A percentile compares a stretch with the other conserved stretches of the same genome.
Conservation (phyloP, 2,888 invertebrate genomes). For the Tubulanus polymorphus region DNA sequence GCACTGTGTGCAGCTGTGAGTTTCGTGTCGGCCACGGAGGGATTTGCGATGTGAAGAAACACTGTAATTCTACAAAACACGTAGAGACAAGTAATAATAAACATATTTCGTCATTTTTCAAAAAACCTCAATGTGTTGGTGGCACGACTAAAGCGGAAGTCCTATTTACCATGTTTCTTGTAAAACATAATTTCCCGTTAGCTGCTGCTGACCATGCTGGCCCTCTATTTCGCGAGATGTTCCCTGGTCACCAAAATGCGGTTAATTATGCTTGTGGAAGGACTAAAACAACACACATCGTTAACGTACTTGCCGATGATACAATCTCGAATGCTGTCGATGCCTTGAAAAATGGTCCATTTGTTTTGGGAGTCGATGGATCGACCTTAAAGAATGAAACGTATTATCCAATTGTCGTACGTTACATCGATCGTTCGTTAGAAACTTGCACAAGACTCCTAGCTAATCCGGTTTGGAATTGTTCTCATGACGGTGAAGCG, state of each 20-base stretch:
- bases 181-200: too few relatives aligned
- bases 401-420: constrained; percentile 10
- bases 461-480: constrained; percentile 6
- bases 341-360: neutral
- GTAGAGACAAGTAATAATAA: too few relatives aligned
- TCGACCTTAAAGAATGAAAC: constrained; percentile 6
- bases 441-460: constrained; percentile 5
- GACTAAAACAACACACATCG: neutral
- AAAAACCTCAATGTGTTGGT: too few relatives aligned
- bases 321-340: neutral
- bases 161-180: too few relatives aligned
- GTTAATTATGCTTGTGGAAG: neutral
- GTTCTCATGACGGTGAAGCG: neutral
- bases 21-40: too few relatives aligned
- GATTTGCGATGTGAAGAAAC: too few relatives aligned
- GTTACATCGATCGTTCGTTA: neutral
- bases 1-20: too few relatives aligned
- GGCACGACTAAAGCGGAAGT: too few relatives aligned
- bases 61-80: too few relatives aligned
- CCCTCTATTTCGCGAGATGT: too few relatives aligned
- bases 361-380: constrained; percentile 5
- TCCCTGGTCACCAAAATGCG: neutral
- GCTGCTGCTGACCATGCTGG: too few relatives aligned
- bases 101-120: too few relatives aligned
- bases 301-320: neutral